A percentile compares a stretch with the other conserved stretches of the same genome.
phyloP scores from a whole-genome alignment of 2,113 vertebrate genomes.

The Engraulis encrasicolus region DNA sequence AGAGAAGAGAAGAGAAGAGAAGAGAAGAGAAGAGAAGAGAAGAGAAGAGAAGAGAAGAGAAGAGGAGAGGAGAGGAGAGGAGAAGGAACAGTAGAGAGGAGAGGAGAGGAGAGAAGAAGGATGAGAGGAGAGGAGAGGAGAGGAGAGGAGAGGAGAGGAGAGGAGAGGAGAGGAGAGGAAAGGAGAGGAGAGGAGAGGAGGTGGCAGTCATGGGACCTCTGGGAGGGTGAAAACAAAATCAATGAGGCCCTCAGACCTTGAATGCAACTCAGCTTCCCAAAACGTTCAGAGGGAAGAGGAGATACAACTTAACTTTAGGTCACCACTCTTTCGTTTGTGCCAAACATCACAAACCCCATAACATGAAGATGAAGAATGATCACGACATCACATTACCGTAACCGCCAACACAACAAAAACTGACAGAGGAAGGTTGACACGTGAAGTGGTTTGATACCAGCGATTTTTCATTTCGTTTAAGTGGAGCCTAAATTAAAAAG shows the following conservation, averaged over 20 bases:
- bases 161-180: background rate
- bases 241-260: constrained; percentile 50
- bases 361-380: background rate
- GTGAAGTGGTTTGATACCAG: background rate
- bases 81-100: too few species aligned
- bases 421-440: background rate
- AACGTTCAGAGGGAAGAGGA: constrained; percentile 34
- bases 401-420: background rate
- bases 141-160: background rate
- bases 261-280: constrained; percentile 59
- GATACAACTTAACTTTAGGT: background rate
- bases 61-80: too few species aligned
- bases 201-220: constrained; percentile 17
- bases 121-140: background rate
- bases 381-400: background rate
- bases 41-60: too few species aligned
- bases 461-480: background rate
- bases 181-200: background rate
- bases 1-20: too few species aligned
- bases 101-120: too few species aligned
- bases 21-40: too few species aligned
- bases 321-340: background rate
- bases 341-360: background rate
- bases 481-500: background rate
- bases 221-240: constrained; percentile 50